Conservation (phyloP, 2,113 vertebrate species). For the Misgurnus mizolepis region DNA sequence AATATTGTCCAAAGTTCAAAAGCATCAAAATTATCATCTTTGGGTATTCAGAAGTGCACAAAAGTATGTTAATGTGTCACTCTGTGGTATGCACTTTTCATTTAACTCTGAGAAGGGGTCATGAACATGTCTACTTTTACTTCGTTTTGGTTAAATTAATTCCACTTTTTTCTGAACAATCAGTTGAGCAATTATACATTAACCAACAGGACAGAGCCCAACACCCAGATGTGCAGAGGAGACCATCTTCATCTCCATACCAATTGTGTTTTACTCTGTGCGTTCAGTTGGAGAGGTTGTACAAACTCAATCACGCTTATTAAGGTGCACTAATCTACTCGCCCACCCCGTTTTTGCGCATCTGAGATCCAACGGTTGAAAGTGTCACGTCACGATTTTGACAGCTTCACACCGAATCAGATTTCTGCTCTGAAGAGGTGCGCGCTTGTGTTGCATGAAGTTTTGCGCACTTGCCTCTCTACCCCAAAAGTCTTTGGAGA, state of each 20-base stretch:
- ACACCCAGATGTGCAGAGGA: conserved; percentile 20
- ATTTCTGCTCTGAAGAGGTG: conserved; percentile 58
- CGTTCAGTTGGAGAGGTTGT: background rate
- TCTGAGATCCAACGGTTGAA: conserved; percentile 52
- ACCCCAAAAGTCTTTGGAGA: conserved; percentile 72
- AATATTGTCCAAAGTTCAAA: background rate
- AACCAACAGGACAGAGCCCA: conserved; percentile 31
- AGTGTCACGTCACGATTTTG: conserved; percentile 74
- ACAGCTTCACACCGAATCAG: conserved; percentile 78
- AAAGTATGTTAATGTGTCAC: conserved; percentile 59
- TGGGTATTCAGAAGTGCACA: conserved; percentile 10
- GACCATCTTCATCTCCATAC: conserved; percentile 18
- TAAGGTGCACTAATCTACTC: conserved; percentile 18
- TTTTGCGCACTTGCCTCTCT: conserved; percentile 75
- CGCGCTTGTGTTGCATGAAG: conserved; percentile 65
- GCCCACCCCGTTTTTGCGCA: conserved; percentile 26
- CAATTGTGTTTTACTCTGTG: background rate
- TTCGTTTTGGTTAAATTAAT: conserved; percentile 43
- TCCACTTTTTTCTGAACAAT: conserved; percentile 46
- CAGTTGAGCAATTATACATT: conserved; percentile 53
- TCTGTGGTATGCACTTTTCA: conserved; percentile 48
- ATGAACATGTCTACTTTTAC: conserved; percentile 35
- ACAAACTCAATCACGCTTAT: background rate
- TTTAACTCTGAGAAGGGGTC: conserved; percentile 33
- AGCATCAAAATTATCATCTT: conserved; percentile 3